Evolutionary conservation across 2,113 vertebrate genomes (phyloP).

Genomic region (Bostrychus sinensis): DNA sequence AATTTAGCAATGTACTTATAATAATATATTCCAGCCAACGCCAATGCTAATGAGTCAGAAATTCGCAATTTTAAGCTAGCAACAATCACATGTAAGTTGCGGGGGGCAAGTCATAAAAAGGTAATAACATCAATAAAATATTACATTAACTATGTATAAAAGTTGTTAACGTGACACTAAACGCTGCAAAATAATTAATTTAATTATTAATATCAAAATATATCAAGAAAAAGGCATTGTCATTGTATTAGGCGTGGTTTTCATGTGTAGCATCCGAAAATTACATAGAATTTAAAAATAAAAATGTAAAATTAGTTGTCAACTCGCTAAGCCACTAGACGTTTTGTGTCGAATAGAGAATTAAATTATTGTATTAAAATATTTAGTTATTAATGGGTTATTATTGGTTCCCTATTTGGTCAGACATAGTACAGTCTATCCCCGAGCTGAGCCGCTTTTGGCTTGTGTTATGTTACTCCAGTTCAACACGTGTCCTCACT

Average conservation of each 20-base stretch:
- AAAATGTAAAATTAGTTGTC: neutral
- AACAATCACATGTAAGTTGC: neutral
- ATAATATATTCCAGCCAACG: neutral
- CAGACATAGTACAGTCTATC: neutral
- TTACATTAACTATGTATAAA: too few relatives aligned
- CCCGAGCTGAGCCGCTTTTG: constrained; percentile 11
- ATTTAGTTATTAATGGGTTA: neutral
- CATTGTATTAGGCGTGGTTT: neutral
- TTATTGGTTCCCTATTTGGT: neutral
- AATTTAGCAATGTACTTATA: neutral
- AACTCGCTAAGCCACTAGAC: too few relatives aligned
- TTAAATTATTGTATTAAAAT: too few relatives aligned
- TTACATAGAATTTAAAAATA: too few relatives aligned
- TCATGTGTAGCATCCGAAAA: neutral
- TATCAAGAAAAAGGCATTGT: too few relatives aligned
- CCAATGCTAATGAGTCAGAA: neutral
- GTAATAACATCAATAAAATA: neutral
- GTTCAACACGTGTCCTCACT: constrained; percentile 65
- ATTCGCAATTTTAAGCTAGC: neutral
- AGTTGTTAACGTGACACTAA: too few relatives aligned
- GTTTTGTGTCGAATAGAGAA: too few relatives aligned
- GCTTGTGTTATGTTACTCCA: constrained; percentile 37
- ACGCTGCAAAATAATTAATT: neutral
- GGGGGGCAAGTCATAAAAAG: neutral
- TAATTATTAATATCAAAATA: constrained; percentile 1